Evolutionary conservation across 1,140 invertebrate genomes (phyloP).

Genomic region (Watersipora subatra): DNA sequence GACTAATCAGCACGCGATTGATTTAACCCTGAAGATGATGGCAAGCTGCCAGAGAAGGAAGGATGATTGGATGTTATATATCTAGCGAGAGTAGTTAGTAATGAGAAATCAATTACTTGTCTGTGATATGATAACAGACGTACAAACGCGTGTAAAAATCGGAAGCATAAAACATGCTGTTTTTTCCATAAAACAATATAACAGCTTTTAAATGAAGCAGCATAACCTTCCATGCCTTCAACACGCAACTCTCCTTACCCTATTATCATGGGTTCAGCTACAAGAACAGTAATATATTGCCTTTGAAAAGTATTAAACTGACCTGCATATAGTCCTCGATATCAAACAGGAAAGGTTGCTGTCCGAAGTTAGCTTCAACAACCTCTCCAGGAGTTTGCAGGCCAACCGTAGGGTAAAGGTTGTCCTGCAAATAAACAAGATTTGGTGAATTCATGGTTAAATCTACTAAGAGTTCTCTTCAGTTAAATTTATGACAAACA

Average conservation of each 20-base stretch:
- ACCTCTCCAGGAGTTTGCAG: conserved; percentile 94
- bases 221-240: not conserved
- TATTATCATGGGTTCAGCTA: no score
- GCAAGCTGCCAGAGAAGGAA: no score
- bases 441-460: no score
- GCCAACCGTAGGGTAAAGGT: conserved; percentile 94
- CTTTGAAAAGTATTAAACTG: conserved; percentile 5
- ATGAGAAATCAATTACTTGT: no score
- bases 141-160: not conserved
- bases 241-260: not conserved
- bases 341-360: conserved; percentile 91
- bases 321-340: conserved; percentile 84
- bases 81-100: no score
- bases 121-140: no score
- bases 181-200: not conserved
- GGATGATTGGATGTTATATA: no score
- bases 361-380: conserved; percentile 96
- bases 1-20: no score
- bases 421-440: conserved; percentile 53
- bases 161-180: not conserved
- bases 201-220: not conserved
- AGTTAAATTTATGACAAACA: no score
- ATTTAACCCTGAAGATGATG: no score
- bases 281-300: not conserved
- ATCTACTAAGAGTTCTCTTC: not conserved